These are phyloP conservation scores for Hesperia comma DNA, from an alignment of 2,888 invertebrate species.

Conservation along the genomic window DNA sequence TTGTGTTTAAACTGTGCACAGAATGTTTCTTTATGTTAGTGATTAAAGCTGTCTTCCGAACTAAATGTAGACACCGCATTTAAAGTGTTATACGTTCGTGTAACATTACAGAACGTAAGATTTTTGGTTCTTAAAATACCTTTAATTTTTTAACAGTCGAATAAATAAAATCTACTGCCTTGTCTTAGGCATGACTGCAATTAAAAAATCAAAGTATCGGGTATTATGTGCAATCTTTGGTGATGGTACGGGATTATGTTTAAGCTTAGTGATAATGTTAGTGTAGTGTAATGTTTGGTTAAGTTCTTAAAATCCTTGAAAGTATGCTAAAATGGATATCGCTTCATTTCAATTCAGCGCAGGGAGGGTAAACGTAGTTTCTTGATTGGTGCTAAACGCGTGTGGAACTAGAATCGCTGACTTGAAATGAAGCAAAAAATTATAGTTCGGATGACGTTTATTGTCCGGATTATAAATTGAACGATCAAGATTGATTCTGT, in stretches of 20 bases:
- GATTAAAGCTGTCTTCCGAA: conserved; percentile 73
- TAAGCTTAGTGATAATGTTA: conserved; percentile 64
- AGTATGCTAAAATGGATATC: conserved; percentile 51
- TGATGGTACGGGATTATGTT: conserved; percentile 85
- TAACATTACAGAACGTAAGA: conserved; percentile 48
- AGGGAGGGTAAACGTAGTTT: conserved; percentile 50
- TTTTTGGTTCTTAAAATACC: conserved; percentile 70
- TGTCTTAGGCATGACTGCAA: conserved; percentile 76
- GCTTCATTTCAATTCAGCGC: conserved; percentile 80
- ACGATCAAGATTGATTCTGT: conserved; percentile 21
- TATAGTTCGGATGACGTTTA: conserved; percentile 78
- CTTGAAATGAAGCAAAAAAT: conserved; percentile 72
- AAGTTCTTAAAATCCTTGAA: conserved; percentile 58
- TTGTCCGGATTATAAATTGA: conserved; percentile 74
- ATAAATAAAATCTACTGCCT: conserved; percentile 62
- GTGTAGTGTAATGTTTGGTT: conserved; percentile 57
- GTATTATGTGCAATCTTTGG: conserved; percentile 93
- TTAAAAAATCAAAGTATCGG: conserved; percentile 88
- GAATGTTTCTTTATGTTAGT: conserved; percentile 34
- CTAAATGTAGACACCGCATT: conserved; percentile 61
- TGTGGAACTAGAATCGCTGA: conserved; percentile 59
- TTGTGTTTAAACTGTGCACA: conserved; percentile 36
- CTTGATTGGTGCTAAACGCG: conserved; percentile 68
- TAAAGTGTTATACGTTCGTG: conserved; percentile 39
- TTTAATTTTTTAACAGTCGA: conserved; percentile 80